Conservation (phyloP, 2,797 vertebrate species). For the Bradypodion ventrale region DNA sequence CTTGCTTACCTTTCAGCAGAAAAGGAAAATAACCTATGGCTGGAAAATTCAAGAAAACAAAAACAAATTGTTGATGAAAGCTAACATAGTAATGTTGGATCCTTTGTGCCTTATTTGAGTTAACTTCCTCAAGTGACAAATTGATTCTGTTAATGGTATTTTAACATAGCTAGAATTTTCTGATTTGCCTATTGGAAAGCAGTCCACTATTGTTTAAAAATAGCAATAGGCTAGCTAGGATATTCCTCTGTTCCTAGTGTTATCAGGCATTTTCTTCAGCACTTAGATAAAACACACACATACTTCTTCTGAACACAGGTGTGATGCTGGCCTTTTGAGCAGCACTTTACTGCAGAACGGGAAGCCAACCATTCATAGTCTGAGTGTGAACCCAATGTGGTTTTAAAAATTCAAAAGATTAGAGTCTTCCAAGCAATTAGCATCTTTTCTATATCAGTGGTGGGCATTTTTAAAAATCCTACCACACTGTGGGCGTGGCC, state of each 20-base stretch:
- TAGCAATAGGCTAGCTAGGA: neutral
- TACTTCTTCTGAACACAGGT: neutral
- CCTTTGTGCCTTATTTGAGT: neutral
- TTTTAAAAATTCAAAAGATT: neutral
- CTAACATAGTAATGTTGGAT: neutral
- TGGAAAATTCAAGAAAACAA: neutral
- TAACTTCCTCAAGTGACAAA: neutral
- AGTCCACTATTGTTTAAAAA: neutral
- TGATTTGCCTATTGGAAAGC: neutral
- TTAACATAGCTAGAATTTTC: neutral
- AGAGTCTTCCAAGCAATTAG: neutral
- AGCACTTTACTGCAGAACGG: neutral
- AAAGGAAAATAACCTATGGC: neutral
- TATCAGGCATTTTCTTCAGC: neutral
- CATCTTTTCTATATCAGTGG: neutral
- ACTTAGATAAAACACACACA: neutral
- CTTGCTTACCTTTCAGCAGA: neutral
- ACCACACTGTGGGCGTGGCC: too few relatives aligned
- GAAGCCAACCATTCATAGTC: neutral
- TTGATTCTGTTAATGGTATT: neutral
- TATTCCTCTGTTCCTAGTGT: neutral
- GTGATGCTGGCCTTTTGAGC: neutral
- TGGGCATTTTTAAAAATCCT: too few relatives aligned
- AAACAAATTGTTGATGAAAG: neutral
- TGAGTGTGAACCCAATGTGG: neutral